Base-by-base conservation (phyloP, 2,888 invertebrate species). In the Busseola fusca region DNA sequence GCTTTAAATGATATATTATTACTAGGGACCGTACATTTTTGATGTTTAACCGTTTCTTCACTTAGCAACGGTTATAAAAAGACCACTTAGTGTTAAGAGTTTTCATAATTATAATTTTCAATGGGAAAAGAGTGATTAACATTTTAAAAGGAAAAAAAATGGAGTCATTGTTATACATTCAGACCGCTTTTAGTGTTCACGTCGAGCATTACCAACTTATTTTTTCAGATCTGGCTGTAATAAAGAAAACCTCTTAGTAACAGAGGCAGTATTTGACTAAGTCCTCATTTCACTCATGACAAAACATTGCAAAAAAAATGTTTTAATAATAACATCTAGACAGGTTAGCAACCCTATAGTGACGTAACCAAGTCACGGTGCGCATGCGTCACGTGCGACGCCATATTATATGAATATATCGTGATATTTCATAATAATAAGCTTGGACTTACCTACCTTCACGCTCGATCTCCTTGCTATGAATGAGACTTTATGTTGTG, bases 321-420 rank as follows among this genome's bases (percentile, higher is more conserved):
- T 25, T 66, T 27, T 16, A 40, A 12, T 27, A 48, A 50, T 27
- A 12, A n/a, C 9, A 3, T 16, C 4, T 54, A 27, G 18, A 25
- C 45, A 63, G n/a, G n/a, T n/a, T 68, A 71, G 30, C 79, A 81
- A 54, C 80, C 74, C 78, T 74, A 42, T 6, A 66, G 70, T 87
- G 85, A 87, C 82, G 84, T 84, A 85, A 87, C 78, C 52, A 83
- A 83, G 80, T 82, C 84, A 82, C 80, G 83, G 76, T 81, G 82
- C 76, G 78, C 81, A 78, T 72, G 72, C 84, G 80, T 82, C 85
- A 83, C 82, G 85, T 84, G 80, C 80, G 57, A 74, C 68, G 78
- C 76, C 70, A 69, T 69, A 67, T 83, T 76, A 75, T 82, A 77
- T 74, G 82, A 80, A 78, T 72, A 79, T 77, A 83, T 77, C 78